These are phyloP conservation scores for Hybognathus amarus DNA, from an alignment of 2,797 vertebrate species.

Conservation along the genomic window DNA sequence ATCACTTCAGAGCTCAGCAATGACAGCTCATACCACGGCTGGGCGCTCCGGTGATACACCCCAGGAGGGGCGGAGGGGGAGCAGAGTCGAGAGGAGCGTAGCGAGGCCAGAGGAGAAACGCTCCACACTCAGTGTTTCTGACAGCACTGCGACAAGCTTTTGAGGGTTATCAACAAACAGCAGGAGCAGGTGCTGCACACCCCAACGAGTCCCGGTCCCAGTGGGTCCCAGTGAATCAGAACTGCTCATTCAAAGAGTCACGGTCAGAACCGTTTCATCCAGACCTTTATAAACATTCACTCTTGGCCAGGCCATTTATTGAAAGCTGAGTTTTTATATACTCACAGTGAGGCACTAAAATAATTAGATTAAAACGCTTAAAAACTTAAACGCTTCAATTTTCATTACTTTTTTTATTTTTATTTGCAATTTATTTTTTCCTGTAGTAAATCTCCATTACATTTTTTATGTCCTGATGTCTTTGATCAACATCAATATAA, in stretches of 20 bases:
- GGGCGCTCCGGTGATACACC: slow-evolving; percentile 76
- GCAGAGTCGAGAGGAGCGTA: slow-evolving; percentile 15
- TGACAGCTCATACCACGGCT: slow-evolving; percentile 87
- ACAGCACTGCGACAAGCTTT: slow-evolving; percentile 65
- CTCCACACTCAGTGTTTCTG: slow-evolving; percentile 78
- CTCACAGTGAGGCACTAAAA: background rate
- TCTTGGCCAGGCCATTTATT: background rate
- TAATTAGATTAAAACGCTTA: too few relatives aligned
- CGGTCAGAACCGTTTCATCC: slow-evolving; percentile 58
- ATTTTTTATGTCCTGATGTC: background rate
- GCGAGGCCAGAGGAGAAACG: slow-evolving; percentile 62
- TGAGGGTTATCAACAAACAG: slow-evolving; percentile 75
- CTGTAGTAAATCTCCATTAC: background rate
- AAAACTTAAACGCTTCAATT: too few relatives aligned
- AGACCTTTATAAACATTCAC: slow-evolving; percentile 21
- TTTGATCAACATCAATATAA: background rate
- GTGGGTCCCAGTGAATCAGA: slow-evolving; percentile 20
- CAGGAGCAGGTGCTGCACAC: slow-evolving; percentile 72
- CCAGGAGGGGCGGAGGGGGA: slow-evolving; percentile 51
- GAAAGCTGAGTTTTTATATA: background rate
- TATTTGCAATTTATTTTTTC: background rate
- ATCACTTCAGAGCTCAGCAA: slow-evolving; percentile 78
- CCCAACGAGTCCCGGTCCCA: slow-evolving; percentile 58
- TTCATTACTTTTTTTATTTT: background rate
- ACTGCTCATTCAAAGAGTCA: slow-evolving; percentile 35